These are phyloP conservation scores for Lepidochrysops patricia DNA, from an alignment of 2,888 invertebrate genomes.

Conservation along the genomic window DNA sequence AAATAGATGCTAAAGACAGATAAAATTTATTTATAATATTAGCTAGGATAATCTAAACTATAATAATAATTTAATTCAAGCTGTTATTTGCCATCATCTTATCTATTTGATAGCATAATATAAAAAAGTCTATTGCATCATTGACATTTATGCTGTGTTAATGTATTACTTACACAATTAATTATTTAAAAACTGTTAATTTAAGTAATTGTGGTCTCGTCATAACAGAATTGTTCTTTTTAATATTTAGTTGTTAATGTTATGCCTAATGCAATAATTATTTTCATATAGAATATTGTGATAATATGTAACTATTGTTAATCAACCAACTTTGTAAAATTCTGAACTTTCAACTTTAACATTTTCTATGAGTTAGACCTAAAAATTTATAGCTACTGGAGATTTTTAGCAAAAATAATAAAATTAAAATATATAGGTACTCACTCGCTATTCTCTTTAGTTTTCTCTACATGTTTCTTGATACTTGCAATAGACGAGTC, in stretches of 20 bases:
- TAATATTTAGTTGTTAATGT: neutral
- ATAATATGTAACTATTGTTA: too few species aligned
- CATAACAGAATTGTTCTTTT: neutral
- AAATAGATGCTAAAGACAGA: too few species aligned
- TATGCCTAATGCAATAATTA: too few species aligned
- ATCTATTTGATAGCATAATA: neutral
- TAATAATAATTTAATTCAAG: neutral
- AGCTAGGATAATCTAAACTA: neutral
- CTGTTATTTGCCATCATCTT: neutral
- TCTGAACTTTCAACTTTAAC: too few species aligned
- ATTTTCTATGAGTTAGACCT: too few species aligned
- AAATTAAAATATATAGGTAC: slow-evolving; percentile 50
- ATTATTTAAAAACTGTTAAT: neutral
- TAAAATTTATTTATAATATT: too few species aligned
- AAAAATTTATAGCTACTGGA: too few species aligned
- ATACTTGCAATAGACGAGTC: slow-evolving; percentile 89
- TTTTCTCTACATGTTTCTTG: slow-evolving; percentile 87
- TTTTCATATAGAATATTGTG: too few species aligned
- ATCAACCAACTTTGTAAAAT: too few species aligned
- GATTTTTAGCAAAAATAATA: slow-evolving; percentile 4
- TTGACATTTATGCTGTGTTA: too few species aligned
- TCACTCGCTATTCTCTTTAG: slow-evolving; percentile 88
- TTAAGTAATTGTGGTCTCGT: neutral
- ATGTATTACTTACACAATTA: neutral
- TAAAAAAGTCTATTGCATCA: too few species aligned